A percentile compares a stretch with the other conserved stretches of the same genome.
Evolutionary conservation across 1,140 invertebrate species (phyloP).

Genomic region (Delia radicum): DNA sequence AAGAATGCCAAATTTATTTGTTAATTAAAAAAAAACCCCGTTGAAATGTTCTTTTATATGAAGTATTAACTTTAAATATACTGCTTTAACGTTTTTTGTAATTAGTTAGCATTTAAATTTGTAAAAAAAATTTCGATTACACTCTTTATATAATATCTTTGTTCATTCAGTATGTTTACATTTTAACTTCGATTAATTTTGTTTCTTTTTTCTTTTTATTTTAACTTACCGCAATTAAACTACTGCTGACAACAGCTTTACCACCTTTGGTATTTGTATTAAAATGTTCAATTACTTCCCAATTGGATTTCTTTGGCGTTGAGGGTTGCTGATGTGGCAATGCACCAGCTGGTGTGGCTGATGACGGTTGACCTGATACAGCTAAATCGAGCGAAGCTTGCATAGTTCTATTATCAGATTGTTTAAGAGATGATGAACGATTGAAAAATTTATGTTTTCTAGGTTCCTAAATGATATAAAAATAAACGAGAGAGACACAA

Average conservation of each 20-base stretch:
- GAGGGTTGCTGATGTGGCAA: constrained; percentile 52
- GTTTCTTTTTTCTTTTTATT: background rate
- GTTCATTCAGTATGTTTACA: no score
- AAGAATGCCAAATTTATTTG: no score
- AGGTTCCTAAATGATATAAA: constrained; percentile 18
- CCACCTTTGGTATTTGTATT: constrained; percentile 58
- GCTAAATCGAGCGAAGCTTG: constrained; percentile 49
- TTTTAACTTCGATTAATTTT: no score
- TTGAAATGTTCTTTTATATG: no score
- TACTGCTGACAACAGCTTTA: constrained; percentile 58
- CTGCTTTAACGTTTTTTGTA: no score
- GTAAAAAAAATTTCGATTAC: no score
- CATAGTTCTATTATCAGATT: constrained; percentile 33
- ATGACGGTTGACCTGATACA: constrained; percentile 42
- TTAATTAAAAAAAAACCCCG: no score
- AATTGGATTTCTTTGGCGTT: constrained; percentile 77
- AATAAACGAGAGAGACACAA: background rate
- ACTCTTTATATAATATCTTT: no score
- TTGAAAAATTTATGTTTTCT: constrained; percentile 48
- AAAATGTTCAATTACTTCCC: constrained; percentile 86
- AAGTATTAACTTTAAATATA: no score
- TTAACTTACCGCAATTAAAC: constrained; percentile 60
- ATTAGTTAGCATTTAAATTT: no score
- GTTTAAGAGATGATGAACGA: constrained; percentile 54
- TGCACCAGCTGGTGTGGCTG: constrained; percentile 20